phyloP scores from a whole-genome alignment of 2,113 vertebrate species.

The Tyto alba region DNA sequence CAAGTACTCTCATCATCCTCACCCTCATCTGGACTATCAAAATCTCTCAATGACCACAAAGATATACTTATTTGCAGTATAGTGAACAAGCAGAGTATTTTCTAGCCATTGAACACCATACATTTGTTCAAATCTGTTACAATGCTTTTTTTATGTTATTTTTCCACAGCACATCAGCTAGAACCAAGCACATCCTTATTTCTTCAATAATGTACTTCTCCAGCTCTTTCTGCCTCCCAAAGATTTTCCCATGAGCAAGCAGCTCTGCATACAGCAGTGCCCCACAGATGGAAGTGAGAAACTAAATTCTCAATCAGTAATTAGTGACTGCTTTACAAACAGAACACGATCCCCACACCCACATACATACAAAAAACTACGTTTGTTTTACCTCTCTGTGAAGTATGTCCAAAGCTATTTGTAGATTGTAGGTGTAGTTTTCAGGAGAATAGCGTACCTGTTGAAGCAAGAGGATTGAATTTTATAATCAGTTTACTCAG shows the following conservation, averaged over 20 bases:
- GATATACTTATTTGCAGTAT: not conserved
- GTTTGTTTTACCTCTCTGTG: conserved; percentile 69
- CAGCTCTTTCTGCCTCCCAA: not conserved
- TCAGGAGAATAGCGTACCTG: conserved; percentile 60
- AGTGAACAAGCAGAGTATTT: not conserved
- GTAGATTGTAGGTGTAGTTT: conserved; percentile 57
- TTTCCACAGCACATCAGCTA: not conserved
- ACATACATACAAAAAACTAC: not conserved
- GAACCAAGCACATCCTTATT: not conserved
- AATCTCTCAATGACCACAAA: not conserved
- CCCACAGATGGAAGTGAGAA: not conserved
- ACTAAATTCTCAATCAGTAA: not conserved
- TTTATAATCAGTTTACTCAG: not conserved
- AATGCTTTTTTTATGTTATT: not conserved
- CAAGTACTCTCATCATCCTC: not conserved
- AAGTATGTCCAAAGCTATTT: conserved; percentile 69
- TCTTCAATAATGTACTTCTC: not conserved
- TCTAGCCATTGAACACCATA: not conserved
- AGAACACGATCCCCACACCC: not conserved
- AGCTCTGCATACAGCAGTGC: not conserved
- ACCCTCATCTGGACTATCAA: not conserved
- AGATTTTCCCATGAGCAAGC: not conserved
- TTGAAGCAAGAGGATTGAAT: not conserved
- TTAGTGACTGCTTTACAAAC: not conserved
- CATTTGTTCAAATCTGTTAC: not conserved